These are phyloP conservation scores for Thumatha senex DNA, from an alignment of 2,888 invertebrate species.

Conservation along the genomic window DNA sequence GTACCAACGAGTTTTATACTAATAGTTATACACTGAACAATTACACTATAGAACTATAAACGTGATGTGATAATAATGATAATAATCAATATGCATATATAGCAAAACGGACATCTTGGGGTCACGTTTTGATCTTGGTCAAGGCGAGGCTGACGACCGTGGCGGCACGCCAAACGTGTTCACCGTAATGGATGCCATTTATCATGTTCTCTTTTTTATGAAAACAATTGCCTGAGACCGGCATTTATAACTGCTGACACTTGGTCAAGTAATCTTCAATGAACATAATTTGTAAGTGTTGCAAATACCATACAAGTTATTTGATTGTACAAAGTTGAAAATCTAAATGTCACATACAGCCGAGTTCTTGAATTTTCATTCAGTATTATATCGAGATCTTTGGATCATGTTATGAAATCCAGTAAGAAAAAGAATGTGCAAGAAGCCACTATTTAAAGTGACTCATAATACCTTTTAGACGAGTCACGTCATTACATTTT, in stretches of 20 bases:
- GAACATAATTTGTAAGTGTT: conserved; percentile 30
- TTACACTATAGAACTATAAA: conserved; percentile 45
- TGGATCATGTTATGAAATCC: no score
- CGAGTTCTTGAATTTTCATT: conserved; percentile 20
- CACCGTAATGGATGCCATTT: conserved; percentile 61
- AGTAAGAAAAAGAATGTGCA: no score
- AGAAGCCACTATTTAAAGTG: no score
- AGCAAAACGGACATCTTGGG: conserved; percentile 56
- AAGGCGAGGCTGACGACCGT: conserved; percentile 76
- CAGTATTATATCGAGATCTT: no score
- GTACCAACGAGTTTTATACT: no score
- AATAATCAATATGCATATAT: conserved; percentile 47
- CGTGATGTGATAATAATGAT: conserved; percentile 57
- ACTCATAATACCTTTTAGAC: no score
- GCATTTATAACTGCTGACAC: conserved; percentile 39
- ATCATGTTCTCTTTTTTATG: conserved; percentile 62
- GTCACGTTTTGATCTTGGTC: conserved; percentile 71
- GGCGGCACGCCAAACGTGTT: conserved; percentile 70
- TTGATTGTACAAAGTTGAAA: conserved; percentile 33
- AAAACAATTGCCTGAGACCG: conserved; percentile 51
- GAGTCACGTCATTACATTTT: no score
- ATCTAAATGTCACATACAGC: conserved; percentile 34
- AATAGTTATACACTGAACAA: conserved; percentile 9
- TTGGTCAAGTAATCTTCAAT: conserved; percentile 36
- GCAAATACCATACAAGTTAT: conserved; percentile 23